Base-by-base conservation (phyloP, 2,888 invertebrate genomes). In the Athalia rosae region DNA sequence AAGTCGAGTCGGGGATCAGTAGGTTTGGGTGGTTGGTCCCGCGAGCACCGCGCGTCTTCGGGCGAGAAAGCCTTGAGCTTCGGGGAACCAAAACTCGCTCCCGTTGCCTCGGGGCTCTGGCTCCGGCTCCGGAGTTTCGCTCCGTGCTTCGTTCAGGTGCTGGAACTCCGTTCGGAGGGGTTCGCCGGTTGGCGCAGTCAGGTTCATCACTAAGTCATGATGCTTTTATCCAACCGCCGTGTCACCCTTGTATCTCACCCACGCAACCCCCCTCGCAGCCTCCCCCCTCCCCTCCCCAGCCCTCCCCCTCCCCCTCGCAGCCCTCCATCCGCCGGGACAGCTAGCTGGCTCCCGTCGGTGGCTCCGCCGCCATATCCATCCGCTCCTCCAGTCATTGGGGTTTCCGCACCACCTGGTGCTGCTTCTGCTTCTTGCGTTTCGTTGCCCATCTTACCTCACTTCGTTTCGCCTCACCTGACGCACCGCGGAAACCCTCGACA, bases 151-250 rank as follows among this genome's bases (percentile, higher is more conserved):
- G 28, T 2, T 28, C 28, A 28, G 28, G 28, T 28, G 28, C 28
- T 28, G 28, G 28, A 28, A 28, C n/a, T 28, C 28, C 28, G 28
- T 28, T 28, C 28, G 28, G 0, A 28, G 28, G 62, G 69, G 73
- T 56, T 59, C 56, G 76, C 71, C 61, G 77, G 76, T 58, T 48
- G 79, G 76, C 78, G 83, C 84, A 81, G 83, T 80, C 83, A 82
- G 83, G 79, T 85, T 89, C 88, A 89, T 89, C 86, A 86, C 86
- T 89, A 86, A 89, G 84, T 89, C 89, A 89, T 84, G 89, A 88
- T 85, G 89, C 89, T 89, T 88, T 89, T 88, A 88, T 88, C 88
- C 85, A 78, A 76, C 78, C 78, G 64, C 80, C 78, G 80, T 81
- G 83, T 82, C 85, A 84, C 81, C 83, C 83, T 82, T 83, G 83